Evolutionary conservation across 1,140 invertebrate species (phyloP).

Genomic region (Caenorhabditis tropicalis): DNA sequence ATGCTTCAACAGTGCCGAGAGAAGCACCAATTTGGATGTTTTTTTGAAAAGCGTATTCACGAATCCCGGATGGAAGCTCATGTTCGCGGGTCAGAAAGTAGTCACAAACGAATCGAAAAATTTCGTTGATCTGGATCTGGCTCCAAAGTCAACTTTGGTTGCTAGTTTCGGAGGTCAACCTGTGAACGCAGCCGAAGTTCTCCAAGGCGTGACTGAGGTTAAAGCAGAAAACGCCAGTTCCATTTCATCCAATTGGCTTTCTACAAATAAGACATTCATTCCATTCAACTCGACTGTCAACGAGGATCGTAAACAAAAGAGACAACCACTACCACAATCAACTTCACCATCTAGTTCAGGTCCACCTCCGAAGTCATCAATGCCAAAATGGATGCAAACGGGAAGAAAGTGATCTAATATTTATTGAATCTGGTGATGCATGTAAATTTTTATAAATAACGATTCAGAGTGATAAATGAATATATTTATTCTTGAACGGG

Average conservation of each 20-base stretch:
- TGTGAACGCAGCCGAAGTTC: not conserved
- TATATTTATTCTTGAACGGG: not conserved
- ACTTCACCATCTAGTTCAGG: not conserved
- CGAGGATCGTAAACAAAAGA: constrained; percentile 10
- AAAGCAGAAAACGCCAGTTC: not conserved
- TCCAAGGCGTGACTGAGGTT: not conserved
- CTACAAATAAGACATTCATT: not conserved
- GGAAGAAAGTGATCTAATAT: not conserved
- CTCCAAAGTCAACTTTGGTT: not conserved
- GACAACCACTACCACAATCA: not conserved
- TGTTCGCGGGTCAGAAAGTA: constrained; percentile 5
- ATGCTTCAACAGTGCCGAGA: constrained; percentile 27
- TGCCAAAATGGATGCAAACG: constrained; percentile 27
- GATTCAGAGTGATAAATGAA: not conserved
- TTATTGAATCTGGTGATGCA: not conserved
- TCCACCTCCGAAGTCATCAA: not conserved
- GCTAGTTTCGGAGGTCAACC: not conserved
- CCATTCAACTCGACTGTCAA: constrained; percentile 30
- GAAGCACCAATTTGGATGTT: not conserved
- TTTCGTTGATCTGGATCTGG: constrained; percentile 11
- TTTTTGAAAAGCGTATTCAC: constrained; percentile 10
- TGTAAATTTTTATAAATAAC: not conserved
- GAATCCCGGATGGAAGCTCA: not conserved
- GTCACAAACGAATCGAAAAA: constrained; percentile 9
- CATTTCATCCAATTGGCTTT: not conserved